Percentiles rank a stretch among this genome's conserved stretches.
Evolutionary conservation across 2,113 vertebrate genomes (phyloP).

Genomic region (Dendrocopos noguchii): DNA sequence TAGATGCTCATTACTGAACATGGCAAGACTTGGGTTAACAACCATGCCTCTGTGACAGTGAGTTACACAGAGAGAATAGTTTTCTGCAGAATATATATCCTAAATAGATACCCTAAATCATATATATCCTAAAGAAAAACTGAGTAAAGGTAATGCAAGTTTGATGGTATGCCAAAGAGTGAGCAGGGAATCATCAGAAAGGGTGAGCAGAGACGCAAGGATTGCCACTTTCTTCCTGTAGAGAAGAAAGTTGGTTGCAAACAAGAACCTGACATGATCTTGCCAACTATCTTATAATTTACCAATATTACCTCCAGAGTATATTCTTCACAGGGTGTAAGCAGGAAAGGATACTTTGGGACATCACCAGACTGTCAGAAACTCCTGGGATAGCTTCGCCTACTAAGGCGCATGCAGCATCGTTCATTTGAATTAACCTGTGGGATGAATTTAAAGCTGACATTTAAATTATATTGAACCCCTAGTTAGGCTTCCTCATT

Average conservation of each 20-base stretch:
- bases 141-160: background rate
- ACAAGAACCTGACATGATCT: background rate
- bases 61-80: background rate
- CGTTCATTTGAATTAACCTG: background rate
- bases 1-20: background rate
- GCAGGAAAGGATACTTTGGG: background rate
- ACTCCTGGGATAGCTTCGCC: background rate
- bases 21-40: background rate
- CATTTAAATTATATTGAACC: background rate
- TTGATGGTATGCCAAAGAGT: background rate
- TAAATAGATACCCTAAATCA: background rate
- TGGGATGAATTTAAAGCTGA: background rate
- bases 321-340: background rate
- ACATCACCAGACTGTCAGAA: background rate
- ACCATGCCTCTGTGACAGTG: background rate
- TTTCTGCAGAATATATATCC: background rate
- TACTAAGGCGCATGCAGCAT: background rate
- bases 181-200: background rate
- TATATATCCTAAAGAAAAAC: background rate
- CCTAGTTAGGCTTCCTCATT: background rate
- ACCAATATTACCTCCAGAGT: background rate
- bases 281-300: background rate
- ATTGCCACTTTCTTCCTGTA: background rate
- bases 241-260: background rate
- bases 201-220: background rate